A percentile compares a stretch with the other conserved stretches of the same genome.
phyloP scores from a whole-genome alignment of 2,113 vertebrate genomes.

The Sturnira hondurensis region DNA sequence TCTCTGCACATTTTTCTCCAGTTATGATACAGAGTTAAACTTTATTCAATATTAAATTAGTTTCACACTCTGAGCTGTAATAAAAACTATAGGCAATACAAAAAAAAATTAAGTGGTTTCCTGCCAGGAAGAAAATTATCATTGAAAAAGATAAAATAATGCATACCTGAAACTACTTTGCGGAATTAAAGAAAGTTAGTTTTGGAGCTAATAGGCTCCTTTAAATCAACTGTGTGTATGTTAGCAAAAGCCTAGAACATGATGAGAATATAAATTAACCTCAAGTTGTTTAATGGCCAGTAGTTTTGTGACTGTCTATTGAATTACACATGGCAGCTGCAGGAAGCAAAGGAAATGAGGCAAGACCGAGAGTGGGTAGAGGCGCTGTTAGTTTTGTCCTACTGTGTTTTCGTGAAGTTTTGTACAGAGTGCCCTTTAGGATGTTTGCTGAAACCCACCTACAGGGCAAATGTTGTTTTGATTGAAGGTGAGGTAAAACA shows the following conservation, averaged over 20 bases:
- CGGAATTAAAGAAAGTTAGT: neutral
- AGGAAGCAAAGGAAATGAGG: conserved; percentile 44
- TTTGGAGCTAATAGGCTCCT: neutral
- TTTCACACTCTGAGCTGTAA: neutral
- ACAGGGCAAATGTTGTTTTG: conserved; percentile 27
- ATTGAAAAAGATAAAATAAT: neutral
- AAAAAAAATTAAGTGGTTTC: neutral
- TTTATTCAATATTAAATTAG: neutral
- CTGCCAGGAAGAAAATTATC: neutral
- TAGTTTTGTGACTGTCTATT: neutral
- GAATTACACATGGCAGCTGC: conserved; percentile 6
- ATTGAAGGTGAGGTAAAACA: conserved; percentile 35
- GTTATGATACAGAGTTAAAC: neutral
- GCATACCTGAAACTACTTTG: neutral
- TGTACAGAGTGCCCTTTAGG: conserved; percentile 10
- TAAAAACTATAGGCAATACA: neutral
- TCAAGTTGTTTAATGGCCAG: conserved; percentile 1
- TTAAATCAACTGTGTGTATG: neutral
- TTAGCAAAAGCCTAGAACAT: neutral
- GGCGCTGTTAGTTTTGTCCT: neutral
- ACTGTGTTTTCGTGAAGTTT: conserved; percentile 25
- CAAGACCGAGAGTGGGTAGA: neutral
- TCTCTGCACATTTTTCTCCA: neutral
- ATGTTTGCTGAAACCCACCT: conserved; percentile 55
- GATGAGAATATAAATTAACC: conserved; percentile 19